phyloP scores from a whole-genome alignment of 2,797 vertebrate species.

The Ibycter americanus region DNA sequence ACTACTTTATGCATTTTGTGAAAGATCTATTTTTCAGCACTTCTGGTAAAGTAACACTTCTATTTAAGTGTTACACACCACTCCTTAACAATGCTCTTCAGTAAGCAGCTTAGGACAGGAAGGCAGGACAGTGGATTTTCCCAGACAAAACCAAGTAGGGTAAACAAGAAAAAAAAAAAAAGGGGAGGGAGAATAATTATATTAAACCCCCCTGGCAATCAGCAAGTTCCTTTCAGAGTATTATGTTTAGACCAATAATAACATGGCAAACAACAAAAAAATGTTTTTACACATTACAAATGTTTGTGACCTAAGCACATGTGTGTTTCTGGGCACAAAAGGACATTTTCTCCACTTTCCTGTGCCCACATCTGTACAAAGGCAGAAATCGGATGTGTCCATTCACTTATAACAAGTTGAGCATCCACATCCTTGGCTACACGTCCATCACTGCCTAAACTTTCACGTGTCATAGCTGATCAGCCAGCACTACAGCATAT shows the following conservation, averaged over 20 bases:
- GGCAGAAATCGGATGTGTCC: background rate
- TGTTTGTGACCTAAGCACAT: background rate
- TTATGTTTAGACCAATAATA: background rate
- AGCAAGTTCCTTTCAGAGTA: background rate
- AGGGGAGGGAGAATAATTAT: background rate
- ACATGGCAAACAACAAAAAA: background rate
- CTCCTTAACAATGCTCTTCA: background rate
- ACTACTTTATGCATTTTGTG: background rate
- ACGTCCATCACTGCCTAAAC: background rate
- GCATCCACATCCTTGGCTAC: background rate
- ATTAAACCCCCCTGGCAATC: accelerated
- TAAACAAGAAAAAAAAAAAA: background rate
- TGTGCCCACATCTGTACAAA: background rate
- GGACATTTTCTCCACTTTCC: background rate
- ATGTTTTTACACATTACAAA: accelerated
- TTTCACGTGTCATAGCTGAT: background rate
- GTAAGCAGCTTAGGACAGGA: background rate
- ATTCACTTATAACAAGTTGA: background rate
- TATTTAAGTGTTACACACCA: background rate
- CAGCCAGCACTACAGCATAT: background rate
- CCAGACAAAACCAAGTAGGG: background rate
- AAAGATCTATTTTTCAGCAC: background rate
- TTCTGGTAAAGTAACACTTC: background rate
- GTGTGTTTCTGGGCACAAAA: background rate
- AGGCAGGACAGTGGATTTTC: background rate